Evolutionary conservation across 2,888 invertebrate species (phyloP), one percentile per base, ranked within the genome.

Genomic region (Brenthis hecate): DNA sequence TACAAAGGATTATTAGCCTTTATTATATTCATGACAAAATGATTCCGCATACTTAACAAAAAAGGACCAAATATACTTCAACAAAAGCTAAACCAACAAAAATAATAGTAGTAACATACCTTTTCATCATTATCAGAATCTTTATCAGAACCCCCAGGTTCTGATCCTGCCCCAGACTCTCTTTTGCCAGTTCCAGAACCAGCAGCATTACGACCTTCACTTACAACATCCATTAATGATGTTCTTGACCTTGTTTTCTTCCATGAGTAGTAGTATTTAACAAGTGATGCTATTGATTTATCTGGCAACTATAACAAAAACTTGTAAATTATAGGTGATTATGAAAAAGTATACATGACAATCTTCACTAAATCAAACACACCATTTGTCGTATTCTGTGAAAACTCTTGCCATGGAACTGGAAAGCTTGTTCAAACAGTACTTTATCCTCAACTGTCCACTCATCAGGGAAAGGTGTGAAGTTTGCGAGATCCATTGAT

Each of bases 361-460:
- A 43, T 43, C 36, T 48, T 54, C 11, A 51, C 6, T 14, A 43
- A 62, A 11, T 43, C 19, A 63, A 50, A 43, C 86, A 89, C 93
- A 99, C 99, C 99, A 99, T 99, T 94, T 99, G 98, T 77, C 98
- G 94, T 86, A 99, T 99, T 84, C 98, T 95, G 85, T 98, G 97
- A 93, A 99, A 99, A 88, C 98, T 98, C 93, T 99, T 99, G 61
- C 99, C 99, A 89, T 99, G 99, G 86, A 98, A 99, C 84, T 98
- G 98, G 88, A 99, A 99, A 51, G 99, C 99, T 89, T 99, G 99
- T 84, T 99, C 99, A 91, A 99, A 99, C 14, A 99, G 92, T 61
- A 99, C 98, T 93, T 99, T 99, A 84, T 99, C 99, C 88, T 99
- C 99, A 0, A 98, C 97, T 3, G 98, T 98, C 99, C 99, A 99